phyloP scores from a whole-genome alignment of 2,113 vertebrate species.

The Nipponia nippon region DNA sequence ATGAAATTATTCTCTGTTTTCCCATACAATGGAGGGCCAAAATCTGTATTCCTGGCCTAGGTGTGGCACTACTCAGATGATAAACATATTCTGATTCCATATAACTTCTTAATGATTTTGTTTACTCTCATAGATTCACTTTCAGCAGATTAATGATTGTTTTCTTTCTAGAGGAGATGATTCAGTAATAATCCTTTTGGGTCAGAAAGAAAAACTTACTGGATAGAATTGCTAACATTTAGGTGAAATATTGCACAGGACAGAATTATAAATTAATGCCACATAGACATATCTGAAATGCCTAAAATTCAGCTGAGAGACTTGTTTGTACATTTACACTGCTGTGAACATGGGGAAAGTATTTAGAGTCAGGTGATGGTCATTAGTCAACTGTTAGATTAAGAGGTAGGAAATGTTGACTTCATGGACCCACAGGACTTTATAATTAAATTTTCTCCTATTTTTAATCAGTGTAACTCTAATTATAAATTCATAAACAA shows the following conservation, averaged over 20 bases:
- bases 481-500: conserved; percentile 27
- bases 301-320: background rate
- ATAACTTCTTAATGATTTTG: conserved; percentile 13
- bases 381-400: conserved; percentile 19
- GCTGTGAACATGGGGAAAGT: background rate
- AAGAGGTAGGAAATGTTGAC: background rate
- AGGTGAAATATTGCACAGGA: conserved; percentile 20
- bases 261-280: conserved; percentile 6
- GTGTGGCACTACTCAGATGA: background rate
- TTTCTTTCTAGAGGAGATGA: conserved; percentile 5
- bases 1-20: background rate
- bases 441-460: conserved; percentile 19
- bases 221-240: background rate
- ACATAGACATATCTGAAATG: background rate
- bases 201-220: background rate
- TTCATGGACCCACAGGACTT: background rate
- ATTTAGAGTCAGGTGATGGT: background rate
- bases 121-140: conserved; percentile 4
- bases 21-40: background rate
- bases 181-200: background rate
- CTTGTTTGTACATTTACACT: background rate
- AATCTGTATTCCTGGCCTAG: background rate
- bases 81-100: background rate
- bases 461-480: conserved; percentile 17
- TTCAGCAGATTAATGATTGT: conserved; percentile 30